A percentile compares a stretch with the other conserved stretches of the same genome.
Evolutionary conservation across 2,113 vertebrate genomes (phyloP).

Genomic region (Grammomys dolichurus): DNA sequence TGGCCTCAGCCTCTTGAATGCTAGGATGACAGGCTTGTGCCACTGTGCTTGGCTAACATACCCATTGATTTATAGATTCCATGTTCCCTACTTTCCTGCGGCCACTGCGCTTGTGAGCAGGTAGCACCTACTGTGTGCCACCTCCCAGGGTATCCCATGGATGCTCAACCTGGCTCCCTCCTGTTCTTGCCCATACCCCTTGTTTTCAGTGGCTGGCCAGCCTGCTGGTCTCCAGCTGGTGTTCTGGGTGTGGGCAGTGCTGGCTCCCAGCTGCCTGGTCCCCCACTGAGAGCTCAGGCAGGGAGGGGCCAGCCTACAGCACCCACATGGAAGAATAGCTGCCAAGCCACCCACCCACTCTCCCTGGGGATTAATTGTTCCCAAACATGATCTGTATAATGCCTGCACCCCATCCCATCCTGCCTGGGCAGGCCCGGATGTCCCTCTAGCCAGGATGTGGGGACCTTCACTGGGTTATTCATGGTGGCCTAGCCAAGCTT

Average conservation of each 20-base stretch:
- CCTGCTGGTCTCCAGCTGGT: conserved; percentile 56
- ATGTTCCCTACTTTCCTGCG: neutral
- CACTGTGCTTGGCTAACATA: too few species aligned
- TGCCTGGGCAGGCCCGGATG: conserved; percentile 7
- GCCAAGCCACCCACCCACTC: conserved; percentile 68
- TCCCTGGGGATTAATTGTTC: conserved; percentile 78
- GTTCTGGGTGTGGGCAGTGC: neutral
- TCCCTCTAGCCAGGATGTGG: neutral
- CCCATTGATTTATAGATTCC: too few species aligned
- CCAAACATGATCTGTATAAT: neutral
- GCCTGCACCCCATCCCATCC: conserved; percentile 14
- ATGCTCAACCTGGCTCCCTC: neutral
- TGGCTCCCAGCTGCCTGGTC: conserved; percentile 40
- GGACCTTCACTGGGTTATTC: neutral
- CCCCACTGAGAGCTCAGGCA: conserved; percentile 19
- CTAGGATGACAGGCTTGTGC: neutral
- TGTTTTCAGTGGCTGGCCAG: neutral
- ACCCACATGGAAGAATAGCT: conserved; percentile 40
- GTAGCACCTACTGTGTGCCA: neutral
- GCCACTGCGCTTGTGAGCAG: neutral
- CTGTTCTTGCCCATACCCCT: neutral
- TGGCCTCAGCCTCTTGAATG: neutral
- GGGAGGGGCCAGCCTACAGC: neutral
- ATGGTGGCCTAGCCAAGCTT: neutral
- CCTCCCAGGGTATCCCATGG: neutral